phyloP scores from a whole-genome alignment of 1,140 invertebrate genomes.

The Oncopodura yosiiana region DNA sequence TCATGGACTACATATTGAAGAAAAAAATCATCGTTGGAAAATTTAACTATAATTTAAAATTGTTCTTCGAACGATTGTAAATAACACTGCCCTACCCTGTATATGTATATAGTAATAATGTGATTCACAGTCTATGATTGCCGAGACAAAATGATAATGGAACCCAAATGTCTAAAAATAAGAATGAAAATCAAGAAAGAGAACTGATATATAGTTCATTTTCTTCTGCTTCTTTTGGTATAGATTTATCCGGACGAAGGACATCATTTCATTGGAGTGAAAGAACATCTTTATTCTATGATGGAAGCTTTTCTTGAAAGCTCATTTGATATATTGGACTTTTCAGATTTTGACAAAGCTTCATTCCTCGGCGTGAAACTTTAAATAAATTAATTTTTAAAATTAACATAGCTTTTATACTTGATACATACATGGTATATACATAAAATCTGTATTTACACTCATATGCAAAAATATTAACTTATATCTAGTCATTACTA shows the following conservation, averaged over 20 bases:
- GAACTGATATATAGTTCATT: too few species aligned
- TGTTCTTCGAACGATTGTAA: too few species aligned
- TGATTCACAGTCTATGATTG: too few species aligned
- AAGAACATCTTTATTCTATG: conserved; percentile 63
- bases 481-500: not conserved
- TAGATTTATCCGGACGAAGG: conserved; percentile 79
- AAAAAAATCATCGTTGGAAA: too few species aligned
- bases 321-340: conserved; percentile 61
- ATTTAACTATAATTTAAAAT: too few species aligned
- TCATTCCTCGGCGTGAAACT: conserved; percentile 32
- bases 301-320: conserved; percentile 77
- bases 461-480: not conserved
- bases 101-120: too few species aligned
- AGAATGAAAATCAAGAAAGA: not conserved
- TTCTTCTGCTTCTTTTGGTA: conserved; percentile 35
- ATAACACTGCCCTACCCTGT: too few species aligned
- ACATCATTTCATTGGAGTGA: conserved; percentile 57
- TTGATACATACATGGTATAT: not conserved
- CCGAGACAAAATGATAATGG: too few species aligned
- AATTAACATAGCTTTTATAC: not conserved
- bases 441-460: not conserved
- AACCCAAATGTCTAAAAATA: too few species aligned
- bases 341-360: conserved; percentile 56
- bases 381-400: conserved; percentile 9
- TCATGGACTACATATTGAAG: too few species aligned